Percentiles rank a stretch among this genome's conserved stretches.
Conservation (phyloP, 2,888 invertebrate genomes). For the Crematogaster levior region DNA sequence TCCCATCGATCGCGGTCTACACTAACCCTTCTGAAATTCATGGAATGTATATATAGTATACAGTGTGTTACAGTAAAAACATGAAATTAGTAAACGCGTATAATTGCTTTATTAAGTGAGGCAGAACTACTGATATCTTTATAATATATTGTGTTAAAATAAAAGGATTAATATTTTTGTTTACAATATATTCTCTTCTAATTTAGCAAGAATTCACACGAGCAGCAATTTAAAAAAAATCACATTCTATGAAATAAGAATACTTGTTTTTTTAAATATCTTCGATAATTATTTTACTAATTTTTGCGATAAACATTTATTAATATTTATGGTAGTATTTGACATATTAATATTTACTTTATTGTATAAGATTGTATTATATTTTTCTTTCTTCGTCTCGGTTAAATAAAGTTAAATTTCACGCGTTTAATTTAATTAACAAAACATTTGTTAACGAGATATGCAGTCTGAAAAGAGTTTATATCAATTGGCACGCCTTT, state of each 20-base stretch:
- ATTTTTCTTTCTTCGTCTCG: background rate
- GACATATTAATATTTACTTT: background rate
- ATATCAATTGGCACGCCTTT: background rate
- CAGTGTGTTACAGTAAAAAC: background rate
- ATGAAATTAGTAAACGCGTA: background rate
- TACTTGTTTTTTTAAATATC: background rate
- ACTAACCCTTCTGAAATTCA: conserved; percentile 35
- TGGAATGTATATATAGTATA: background rate
- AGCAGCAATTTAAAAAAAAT: background rate
- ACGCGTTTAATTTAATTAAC: background rate
- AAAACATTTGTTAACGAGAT: background rate
- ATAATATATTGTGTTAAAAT: background rate
- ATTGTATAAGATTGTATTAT: background rate
- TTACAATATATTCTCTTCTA: background rate
- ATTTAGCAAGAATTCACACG: background rate
- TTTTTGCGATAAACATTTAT: background rate
- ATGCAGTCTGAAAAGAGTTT: background rate
- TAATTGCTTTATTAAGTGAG: background rate
- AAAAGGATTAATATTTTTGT: background rate
- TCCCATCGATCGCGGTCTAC: conserved; percentile 46
- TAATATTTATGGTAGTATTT: background rate
- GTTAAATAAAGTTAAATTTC: background rate
- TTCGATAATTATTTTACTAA: background rate
- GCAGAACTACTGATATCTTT: background rate
- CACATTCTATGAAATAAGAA: background rate